Percentiles rank a stretch among this genome's conserved stretches.
phyloP scores from a whole-genome alignment of 2,797 vertebrate species.

The Sternotherus odoratus region DNA sequence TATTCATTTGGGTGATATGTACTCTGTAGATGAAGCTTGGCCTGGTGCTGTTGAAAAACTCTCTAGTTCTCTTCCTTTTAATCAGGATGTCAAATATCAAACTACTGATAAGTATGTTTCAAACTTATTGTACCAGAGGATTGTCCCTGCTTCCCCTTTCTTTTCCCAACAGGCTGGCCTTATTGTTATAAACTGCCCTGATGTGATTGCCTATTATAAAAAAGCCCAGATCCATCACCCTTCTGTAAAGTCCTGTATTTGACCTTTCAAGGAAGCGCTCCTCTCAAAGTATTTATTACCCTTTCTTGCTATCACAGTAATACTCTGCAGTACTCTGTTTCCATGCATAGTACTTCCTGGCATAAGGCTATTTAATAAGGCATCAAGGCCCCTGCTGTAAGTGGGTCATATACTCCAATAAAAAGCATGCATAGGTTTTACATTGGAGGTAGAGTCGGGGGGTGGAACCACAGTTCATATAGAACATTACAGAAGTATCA shows the following conservation, averaged over 20 bases:
- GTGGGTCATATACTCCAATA: background rate
- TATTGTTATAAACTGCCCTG: background rate
- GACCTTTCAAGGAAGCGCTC: too few species aligned
- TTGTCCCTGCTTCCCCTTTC: background rate
- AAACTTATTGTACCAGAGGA: background rate
- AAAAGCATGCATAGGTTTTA: background rate
- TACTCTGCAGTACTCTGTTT: background rate
- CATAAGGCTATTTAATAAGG: background rate
- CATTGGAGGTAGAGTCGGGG: fast-evolving
- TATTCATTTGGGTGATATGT: background rate
- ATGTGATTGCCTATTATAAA: background rate
- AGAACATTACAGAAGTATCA: too few species aligned
- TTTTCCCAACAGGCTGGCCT: background rate
- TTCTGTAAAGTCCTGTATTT: background rate
- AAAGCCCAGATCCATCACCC: background rate
- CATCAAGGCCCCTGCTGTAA: too few species aligned
- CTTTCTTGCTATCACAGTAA: background rate
- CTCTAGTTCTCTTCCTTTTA: background rate
- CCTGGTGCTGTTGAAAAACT: background rate
- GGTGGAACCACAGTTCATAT: too few species aligned
- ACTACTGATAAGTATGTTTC: background rate
- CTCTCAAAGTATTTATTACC: background rate
- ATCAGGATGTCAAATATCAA: background rate
- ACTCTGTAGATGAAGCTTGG: background rate
- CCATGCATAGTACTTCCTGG: background rate